Percentiles rank a stretch among this genome's conserved stretches.
Conservation (phyloP, 2,113 vertebrate species). For the Oryzias javanicus region DNA sequence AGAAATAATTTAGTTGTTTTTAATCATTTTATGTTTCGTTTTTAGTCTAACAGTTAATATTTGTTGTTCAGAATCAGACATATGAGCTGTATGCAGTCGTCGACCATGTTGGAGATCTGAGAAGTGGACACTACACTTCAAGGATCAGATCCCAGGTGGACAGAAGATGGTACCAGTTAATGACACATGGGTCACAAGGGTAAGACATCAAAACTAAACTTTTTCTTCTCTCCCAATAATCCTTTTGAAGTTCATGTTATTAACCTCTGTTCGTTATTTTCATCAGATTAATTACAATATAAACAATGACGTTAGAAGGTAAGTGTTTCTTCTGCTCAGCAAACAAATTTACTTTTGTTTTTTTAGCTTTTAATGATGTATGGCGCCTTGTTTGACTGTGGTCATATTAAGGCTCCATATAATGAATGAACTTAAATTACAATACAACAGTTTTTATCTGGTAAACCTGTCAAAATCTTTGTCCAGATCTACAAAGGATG, state of each 20-base stretch:
- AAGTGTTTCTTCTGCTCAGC: no score
- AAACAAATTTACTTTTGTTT: no score
- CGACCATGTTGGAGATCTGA: slow-evolving; percentile 13
- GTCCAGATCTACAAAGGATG: no score
- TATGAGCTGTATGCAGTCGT: slow-evolving; percentile 11
- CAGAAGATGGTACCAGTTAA: neutral
- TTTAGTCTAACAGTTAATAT: neutral
- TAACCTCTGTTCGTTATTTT: neutral
- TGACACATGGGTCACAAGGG: neutral
- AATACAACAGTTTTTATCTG: no score
- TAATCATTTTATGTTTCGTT: neutral
- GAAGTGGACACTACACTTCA: neutral
- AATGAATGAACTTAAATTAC: no score
- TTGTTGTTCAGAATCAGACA: neutral
- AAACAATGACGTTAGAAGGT: no score
- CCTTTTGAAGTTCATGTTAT: neutral
- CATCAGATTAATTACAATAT: accelerated
- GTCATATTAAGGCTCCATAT: no score
- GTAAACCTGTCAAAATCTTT: no score
- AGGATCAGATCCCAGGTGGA: neutral
- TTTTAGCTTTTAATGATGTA: no score
- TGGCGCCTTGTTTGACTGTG: no score
- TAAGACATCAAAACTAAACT: neutral
- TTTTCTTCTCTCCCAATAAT: accelerated
- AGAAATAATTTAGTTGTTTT: neutral